phyloP scores from a whole-genome alignment of 2,888 invertebrate species.

The Baccha elongata region DNA sequence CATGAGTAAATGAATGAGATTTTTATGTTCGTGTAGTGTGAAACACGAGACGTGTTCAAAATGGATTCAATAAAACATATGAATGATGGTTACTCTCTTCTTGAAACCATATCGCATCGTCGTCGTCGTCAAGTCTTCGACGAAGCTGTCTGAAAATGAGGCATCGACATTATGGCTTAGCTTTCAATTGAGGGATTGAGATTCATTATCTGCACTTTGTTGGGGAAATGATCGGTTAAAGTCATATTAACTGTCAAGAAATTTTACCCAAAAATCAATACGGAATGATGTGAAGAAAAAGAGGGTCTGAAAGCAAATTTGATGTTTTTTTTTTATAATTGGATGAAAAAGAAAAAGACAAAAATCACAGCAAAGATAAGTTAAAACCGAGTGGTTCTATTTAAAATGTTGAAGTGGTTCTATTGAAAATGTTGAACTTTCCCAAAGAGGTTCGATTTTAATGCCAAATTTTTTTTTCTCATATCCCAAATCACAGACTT shows the following conservation, averaged over 20 bases:
- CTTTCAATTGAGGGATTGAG: slow-evolving; percentile 69
- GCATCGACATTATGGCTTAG: slow-evolving; percentile 52
- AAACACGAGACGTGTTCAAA: slow-evolving; percentile 70
- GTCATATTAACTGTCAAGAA: slow-evolving; percentile 42
- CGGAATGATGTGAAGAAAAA: background rate
- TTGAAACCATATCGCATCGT: slow-evolving; percentile 31
- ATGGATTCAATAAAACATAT: slow-evolving; percentile 60
- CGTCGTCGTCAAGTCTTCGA: background rate
- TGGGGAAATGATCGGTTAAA: slow-evolving; percentile 45
- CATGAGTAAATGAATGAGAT: slow-evolving; percentile 73
- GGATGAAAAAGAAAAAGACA: too few species aligned
- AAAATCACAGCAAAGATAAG: too few species aligned
- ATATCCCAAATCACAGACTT: too few species aligned
- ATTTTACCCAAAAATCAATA: slow-evolving; percentile 10
- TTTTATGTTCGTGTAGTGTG: slow-evolving; percentile 71
- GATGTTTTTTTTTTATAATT: too few species aligned
- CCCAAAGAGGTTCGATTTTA: too few species aligned
- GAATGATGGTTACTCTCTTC: slow-evolving; percentile 50
- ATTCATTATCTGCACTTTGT: slow-evolving; percentile 61
- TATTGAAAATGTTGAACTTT: too few species aligned
- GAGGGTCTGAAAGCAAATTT: too few species aligned
- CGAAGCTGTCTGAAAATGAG: slow-evolving; percentile 35
- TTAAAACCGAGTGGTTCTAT: too few species aligned
- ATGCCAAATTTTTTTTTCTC: too few species aligned
- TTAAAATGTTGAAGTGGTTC: too few species aligned